These are phyloP conservation scores for Heterodera carotae DNA, from an alignment of 1,140 invertebrate genomes.

Conservation along the genomic window DNA sequence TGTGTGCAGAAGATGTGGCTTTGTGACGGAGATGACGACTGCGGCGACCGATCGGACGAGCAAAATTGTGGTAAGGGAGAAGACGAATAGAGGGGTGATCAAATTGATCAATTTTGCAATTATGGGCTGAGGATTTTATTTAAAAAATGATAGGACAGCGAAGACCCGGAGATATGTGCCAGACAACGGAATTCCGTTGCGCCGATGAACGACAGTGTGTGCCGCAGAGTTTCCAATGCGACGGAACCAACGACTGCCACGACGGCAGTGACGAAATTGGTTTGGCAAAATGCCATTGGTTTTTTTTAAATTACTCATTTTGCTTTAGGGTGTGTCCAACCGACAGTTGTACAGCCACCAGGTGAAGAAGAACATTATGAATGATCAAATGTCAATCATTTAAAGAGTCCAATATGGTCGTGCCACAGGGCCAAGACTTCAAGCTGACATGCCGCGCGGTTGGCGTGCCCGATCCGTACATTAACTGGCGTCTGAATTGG, in stretches of 20 bases:
- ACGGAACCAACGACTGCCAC: conserved; percentile 76
- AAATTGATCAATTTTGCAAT: neutral
- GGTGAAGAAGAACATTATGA: conserved; percentile 15
- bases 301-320: conserved; percentile 2
- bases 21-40: conserved; percentile 83
- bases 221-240: conserved; percentile 89
- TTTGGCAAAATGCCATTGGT: neutral
- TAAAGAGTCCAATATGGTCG: conserved; percentile 51
- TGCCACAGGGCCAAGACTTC: conserved; percentile 74
- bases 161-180: conserved; percentile 73
- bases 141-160: conserved; percentile 54
- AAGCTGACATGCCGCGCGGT: conserved; percentile 81
- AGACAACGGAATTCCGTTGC: conserved; percentile 81
- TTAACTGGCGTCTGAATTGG: conserved; percentile 96
- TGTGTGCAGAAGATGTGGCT: conserved; percentile 87
- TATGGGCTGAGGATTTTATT: conserved; percentile 13
- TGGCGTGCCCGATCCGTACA: conserved; percentile 84
- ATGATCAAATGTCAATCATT: neutral
- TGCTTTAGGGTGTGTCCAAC: conserved; percentile 59
- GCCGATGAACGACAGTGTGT: conserved; percentile 80
- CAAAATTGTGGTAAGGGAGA: conserved; percentile 51
- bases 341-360: conserved; percentile 64
- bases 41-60: conserved; percentile 79
- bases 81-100: neutral
- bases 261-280: conserved; percentile 78